Evolutionary conservation across 2,888 invertebrate genomes (phyloP).

Genomic region (Phaedon cochleariae): DNA sequence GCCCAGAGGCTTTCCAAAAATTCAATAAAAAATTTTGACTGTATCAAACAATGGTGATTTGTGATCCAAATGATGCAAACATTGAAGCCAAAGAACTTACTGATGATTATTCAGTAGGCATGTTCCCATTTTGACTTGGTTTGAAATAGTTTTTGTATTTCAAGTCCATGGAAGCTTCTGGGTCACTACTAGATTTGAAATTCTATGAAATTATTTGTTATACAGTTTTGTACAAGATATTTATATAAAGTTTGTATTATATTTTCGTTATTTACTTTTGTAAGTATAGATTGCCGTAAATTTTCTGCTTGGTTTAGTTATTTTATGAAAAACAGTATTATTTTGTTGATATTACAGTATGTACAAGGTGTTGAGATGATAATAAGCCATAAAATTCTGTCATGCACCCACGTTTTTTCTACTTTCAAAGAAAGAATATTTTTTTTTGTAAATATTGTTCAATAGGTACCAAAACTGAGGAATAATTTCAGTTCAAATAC

Average conservation of each 20-base stretch:
- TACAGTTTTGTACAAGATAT: slow-evolving; percentile 27
- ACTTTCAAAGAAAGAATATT: no score
- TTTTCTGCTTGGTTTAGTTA: not conserved
- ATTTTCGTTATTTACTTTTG: slow-evolving; percentile 34
- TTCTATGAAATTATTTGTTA: slow-evolving; percentile 33
- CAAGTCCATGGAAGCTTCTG: not conserved
- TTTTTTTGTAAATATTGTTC: no score
- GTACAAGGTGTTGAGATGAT: not conserved
- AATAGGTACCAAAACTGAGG: no score
- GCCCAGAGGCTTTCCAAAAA: not conserved
- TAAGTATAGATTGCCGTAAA: not conserved
- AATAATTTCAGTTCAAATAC: no score
- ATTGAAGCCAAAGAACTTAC: no score
- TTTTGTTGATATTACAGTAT: not conserved
- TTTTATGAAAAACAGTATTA: not conserved
- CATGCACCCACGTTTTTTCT: no score
- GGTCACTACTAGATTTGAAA: not conserved
- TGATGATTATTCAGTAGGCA: no score
- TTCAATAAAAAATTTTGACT: not conserved
- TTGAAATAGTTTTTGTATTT: not conserved
- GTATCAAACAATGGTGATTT: no score
- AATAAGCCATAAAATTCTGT: no score
- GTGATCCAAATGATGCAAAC: no score
- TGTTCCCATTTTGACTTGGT: no score
- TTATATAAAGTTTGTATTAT: slow-evolving; percentile 34